phyloP scores from a whole-genome alignment of 2,888 invertebrate species.

The Epicampocera succincta region DNA sequence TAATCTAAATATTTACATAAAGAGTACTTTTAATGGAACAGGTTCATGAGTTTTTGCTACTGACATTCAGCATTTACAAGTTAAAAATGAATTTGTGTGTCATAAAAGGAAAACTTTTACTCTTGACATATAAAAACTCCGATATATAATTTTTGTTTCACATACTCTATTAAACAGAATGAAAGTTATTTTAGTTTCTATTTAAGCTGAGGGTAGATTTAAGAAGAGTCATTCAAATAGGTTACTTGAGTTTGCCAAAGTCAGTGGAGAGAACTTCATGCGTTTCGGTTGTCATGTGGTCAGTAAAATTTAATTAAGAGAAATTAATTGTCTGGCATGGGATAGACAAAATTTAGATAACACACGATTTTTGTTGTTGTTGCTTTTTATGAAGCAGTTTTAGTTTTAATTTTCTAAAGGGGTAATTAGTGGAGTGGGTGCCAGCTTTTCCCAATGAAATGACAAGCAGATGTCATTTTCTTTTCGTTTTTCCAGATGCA shows the following conservation, averaged over 20 bases:
- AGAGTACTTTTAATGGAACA: conserved; percentile 1
- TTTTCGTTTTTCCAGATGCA: background rate
- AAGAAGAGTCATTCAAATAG: conserved; percentile 33
- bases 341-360: conserved; percentile 22
- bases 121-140: background rate
- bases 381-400: background rate
- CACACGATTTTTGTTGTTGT: no score
- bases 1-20: conserved; percentile 54
- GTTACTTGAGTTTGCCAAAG: conserved; percentile 16
- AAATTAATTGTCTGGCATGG: conserved; percentile 40
- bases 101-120: conserved; percentile 19
- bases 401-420: conserved; percentile 29
- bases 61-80: conserved; percentile 9
- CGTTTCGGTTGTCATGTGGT: conserved; percentile 51
- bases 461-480: conserved; percentile 30
- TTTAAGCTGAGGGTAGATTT: conserved; percentile 14
- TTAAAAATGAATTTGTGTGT: conserved; percentile 36
- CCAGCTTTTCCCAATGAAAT: conserved; percentile 10
- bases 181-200: background rate
- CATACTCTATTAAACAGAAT: conserved; percentile 13
- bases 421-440: conserved; percentile 59
- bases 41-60: background rate
- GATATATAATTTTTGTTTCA: background rate
- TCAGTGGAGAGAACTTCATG: conserved; percentile 20
- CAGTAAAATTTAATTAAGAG: conserved; percentile 57